phyloP scores from a whole-genome alignment of 2,113 vertebrate species.

The Lonchura striata region DNA sequence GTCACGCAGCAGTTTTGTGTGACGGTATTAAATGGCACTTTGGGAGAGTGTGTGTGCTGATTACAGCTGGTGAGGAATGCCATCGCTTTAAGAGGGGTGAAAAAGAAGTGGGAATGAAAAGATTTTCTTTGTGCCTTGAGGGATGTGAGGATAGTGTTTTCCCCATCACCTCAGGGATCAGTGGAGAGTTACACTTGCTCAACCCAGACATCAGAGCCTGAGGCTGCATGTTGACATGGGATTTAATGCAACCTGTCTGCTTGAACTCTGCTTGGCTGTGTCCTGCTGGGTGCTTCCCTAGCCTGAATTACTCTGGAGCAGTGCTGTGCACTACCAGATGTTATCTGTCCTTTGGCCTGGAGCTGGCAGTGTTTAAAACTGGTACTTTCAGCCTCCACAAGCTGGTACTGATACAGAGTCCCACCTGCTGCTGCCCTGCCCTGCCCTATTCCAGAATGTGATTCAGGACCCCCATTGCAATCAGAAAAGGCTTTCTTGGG shows the following conservation, averaged over 20 bases:
- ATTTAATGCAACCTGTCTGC: background rate
- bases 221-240: background rate
- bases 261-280: background rate
- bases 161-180: background rate
- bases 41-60: background rate
- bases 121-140: background rate
- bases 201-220: background rate
- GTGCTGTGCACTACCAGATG: background rate
- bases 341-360: background rate
- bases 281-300: background rate
- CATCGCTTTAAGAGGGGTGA: background rate
- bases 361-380: background rate
- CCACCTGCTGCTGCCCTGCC: background rate
- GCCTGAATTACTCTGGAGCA: background rate
- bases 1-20: constrained; percentile 1
- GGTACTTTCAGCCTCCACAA: background rate
- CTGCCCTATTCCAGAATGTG: background rate
- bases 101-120: background rate
- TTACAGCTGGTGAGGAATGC: constrained; percentile 30
- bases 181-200: background rate
- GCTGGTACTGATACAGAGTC: background rate
- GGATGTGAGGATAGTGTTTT: background rate
- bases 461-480: background rate
- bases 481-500: background rate
- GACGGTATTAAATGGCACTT: constrained; percentile 27